phyloP scores from a whole-genome alignment of 2,888 invertebrate species.

The Eucera pruinosa region DNA sequence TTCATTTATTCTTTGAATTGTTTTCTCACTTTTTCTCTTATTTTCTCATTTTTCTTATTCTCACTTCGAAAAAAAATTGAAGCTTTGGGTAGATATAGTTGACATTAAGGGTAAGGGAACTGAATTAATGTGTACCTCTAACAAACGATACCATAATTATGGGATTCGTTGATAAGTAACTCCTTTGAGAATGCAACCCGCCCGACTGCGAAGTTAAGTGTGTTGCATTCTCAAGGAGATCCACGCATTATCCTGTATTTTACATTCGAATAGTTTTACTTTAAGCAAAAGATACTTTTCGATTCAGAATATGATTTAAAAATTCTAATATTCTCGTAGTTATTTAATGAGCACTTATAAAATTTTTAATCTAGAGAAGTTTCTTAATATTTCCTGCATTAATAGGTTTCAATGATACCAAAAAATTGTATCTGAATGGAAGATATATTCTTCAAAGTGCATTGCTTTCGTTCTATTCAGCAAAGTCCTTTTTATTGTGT shows the following conservation, averaged over 20 bases:
- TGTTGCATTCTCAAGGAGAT: background rate
- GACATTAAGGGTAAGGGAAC: no score
- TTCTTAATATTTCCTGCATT: background rate
- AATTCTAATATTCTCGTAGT: background rate
- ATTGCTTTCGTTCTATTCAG: background rate
- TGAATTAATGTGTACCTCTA: no score
- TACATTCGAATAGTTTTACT: background rate
- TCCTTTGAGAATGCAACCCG: constrained; percentile 60
- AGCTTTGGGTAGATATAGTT: no score
- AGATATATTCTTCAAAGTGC: background rate
- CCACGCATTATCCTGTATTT: background rate
- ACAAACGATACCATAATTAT: no score
- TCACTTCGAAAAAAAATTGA: no score
- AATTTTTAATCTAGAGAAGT: background rate
- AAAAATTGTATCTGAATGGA: background rate
- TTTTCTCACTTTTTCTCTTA: no score
- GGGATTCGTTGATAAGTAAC: no score
- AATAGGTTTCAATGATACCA: background rate
- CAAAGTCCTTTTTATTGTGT: background rate
- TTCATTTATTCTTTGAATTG: no score
- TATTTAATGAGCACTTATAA: background rate
- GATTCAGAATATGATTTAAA: background rate
- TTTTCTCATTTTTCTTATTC: no score
- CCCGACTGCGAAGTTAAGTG: background rate
- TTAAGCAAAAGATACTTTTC: background rate